Evolutionary conservation across 2,797 vertebrate species (phyloP), one percentile per base, ranked within the genome.

Genomic region (Parambassis ranga): DNA sequence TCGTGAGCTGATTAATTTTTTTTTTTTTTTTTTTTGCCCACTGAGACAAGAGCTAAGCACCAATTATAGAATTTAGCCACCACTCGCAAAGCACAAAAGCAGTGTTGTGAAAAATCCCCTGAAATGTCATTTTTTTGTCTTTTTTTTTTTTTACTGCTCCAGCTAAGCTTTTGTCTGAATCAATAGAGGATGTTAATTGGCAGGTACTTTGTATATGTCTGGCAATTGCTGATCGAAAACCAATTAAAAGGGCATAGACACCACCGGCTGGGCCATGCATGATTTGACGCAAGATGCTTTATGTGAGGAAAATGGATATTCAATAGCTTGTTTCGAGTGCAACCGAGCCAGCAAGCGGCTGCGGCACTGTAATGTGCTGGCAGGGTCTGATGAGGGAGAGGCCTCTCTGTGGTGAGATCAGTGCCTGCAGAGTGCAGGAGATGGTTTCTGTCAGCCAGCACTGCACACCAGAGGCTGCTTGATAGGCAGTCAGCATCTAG

Each of bases 181-280:
- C 80, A 79, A 83, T 83, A 41, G 33, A 46, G 50, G 36, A 68
- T 67, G 71, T 79, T 89, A 88, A 91, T 88, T 84, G 70, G 68
- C 64, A 69, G 71, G 37, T 77, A 61, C 71, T 82, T 81, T 80
- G 62, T 68, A 67, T 31, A 58, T 55, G 75, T 80, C 68, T 75
- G 79, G 69, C 80, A 84, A 70, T 59, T 16, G 27, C 65, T 82
- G 79, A 85, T 87, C 66, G 47, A 89, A 89, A 83, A 81, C 67
- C 79, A 84, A 86, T 90, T 89, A 86, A 80, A 68, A 55, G 66
- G 71, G 67, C 51, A 41, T 50, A 67, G 68, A 69, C 55, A 47
- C 42, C 24, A 38, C 30, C 26, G 14, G 38, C 26, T 36, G 63
- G 46, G 48, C 33, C 28, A 30, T 2, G 35, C 56, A 42, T 35